A percentile compares a stretch with the other conserved stretches of the same genome.
phyloP scores from a whole-genome alignment of 2,797 vertebrate species.

The Syngnathus acus region DNA sequence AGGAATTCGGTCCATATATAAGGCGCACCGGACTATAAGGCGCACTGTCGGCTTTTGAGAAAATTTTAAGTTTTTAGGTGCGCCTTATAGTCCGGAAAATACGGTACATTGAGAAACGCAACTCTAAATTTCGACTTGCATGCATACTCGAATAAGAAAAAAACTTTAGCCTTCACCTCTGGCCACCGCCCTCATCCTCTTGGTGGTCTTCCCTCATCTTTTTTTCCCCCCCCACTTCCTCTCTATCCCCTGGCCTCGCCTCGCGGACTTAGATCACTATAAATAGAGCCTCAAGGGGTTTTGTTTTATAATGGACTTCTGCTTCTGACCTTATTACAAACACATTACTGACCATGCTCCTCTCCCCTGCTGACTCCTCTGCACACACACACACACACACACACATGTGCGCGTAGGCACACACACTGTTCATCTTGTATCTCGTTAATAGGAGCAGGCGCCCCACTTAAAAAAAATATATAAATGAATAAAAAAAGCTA shows the following conservation, averaged over 20 bases:
- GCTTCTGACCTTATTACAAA: slow-evolving; percentile 61
- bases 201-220: not conserved
- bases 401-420: not conserved
- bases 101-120: too few relatives aligned
- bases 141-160: too few relatives aligned
- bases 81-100: too few relatives aligned
- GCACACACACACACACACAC: slow-evolving; percentile 2
- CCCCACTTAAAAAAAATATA: not conserved
- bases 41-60: too few relatives aligned
- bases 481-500: not conserved
- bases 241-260: slow-evolving; percentile 13
- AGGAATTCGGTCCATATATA: too few relatives aligned
- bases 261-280: slow-evolving; percentile 40
- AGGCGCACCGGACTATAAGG: too few relatives aligned
- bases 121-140: too few relatives aligned
- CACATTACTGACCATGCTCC: slow-evolving; percentile 48
- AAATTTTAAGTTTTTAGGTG: too few relatives aligned
- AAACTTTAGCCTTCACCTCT: not conserved
- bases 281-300: slow-evolving; percentile 48
- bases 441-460: not conserved
- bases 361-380: slow-evolving; percentile 14
- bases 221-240: slow-evolving; percentile 10
- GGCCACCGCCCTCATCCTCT: not conserved
- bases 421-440: not conserved
- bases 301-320: slow-evolving; percentile 54